phyloP scores from a whole-genome alignment of 1,140 invertebrate species.

The Agraylea sexmaculata region DNA sequence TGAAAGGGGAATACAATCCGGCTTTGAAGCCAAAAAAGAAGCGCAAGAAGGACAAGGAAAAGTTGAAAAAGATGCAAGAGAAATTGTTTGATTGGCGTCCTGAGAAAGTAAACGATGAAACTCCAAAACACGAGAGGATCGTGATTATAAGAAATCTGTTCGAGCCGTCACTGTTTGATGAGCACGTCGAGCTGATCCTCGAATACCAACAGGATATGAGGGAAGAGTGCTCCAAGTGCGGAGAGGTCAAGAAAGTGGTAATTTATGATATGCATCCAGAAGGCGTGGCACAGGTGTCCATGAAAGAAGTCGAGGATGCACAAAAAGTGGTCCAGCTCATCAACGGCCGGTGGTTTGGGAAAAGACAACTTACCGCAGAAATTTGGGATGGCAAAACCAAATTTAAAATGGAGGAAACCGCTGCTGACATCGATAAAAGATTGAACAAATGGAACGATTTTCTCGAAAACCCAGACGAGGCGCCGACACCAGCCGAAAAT shows the following conservation, averaged over 20 bases:
- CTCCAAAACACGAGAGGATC: slow-evolving; percentile 76
- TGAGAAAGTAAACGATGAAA: slow-evolving; percentile 74
- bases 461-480: slow-evolving; percentile 54
- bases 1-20: slow-evolving; percentile 94
- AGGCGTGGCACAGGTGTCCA: slow-evolving; percentile 85
- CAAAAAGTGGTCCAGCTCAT: slow-evolving; percentile 80
- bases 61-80: slow-evolving; percentile 86
- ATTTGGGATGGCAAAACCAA: slow-evolving; percentile 95
- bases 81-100: slow-evolving; percentile 96
- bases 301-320: slow-evolving; percentile 81
- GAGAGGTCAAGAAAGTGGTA: slow-evolving; percentile 82
- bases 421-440: slow-evolving; percentile 70
- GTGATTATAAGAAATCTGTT: slow-evolving; percentile 95
- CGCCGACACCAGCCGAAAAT: too few relatives aligned
- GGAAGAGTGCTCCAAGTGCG: slow-evolving; percentile 84
- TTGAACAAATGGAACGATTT: slow-evolving; percentile 83
- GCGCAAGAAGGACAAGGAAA: slow-evolving; percentile 80
- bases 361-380: slow-evolving; percentile 71
- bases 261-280: slow-evolving; percentile 92
- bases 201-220: slow-evolving; percentile 86
- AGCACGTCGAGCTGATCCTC: slow-evolving; percentile 74
- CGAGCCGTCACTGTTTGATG: slow-evolving; percentile 79
- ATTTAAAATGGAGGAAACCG: slow-evolving; percentile 85
- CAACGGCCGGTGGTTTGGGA: slow-evolving; percentile 86
- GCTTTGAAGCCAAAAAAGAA: slow-evolving; percentile 85